A percentile compares a stretch with the other conserved stretches of the same genome.
phyloP scores from a whole-genome alignment of 2,113 vertebrate species.

The Oryzias curvinotus region DNA sequence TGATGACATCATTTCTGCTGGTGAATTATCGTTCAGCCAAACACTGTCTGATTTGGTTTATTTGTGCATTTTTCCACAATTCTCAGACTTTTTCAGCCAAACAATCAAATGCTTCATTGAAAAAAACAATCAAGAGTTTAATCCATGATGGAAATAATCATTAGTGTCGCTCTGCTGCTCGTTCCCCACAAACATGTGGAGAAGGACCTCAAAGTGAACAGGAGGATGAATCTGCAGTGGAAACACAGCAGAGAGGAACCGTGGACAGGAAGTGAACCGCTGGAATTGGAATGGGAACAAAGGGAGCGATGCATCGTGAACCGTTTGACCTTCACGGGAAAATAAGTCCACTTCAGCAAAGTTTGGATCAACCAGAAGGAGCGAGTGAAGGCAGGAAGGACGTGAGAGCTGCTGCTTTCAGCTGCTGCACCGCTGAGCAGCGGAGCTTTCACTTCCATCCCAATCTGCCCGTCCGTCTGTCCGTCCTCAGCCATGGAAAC shows the following conservation, averaged over 20 bases:
- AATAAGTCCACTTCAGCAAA: constrained; percentile 4
- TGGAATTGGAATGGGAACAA: constrained; percentile 21
- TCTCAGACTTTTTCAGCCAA: constrained; percentile 3
- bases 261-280: constrained; percentile 1
- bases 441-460: constrained; percentile 34
- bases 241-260: constrained; percentile 5
- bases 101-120: constrained; percentile 5
- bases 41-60: background rate
- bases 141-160: constrained; percentile 1
- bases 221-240: background rate
- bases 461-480: constrained; percentile 57
- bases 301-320: constrained; percentile 10
- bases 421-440: constrained; percentile 37
- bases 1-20: background rate
- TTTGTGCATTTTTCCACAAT: background rate
- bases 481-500: constrained; percentile 1
- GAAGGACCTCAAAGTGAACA: constrained; percentile 13
- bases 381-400: background rate
- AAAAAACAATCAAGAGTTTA: background rate
- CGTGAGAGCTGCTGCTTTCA: constrained; percentile 7
- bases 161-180: background rate
- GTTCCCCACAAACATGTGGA: background rate
- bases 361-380: constrained; percentile 8
- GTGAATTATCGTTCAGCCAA: background rate
- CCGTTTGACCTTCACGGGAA: background rate